A percentile compares a stretch with the other conserved stretches of the same genome.
These are phyloP conservation scores for Pelvicachromis taeniatus DNA, from an alignment of 2,113 vertebrate genomes.

Conservation along the genomic window DNA sequence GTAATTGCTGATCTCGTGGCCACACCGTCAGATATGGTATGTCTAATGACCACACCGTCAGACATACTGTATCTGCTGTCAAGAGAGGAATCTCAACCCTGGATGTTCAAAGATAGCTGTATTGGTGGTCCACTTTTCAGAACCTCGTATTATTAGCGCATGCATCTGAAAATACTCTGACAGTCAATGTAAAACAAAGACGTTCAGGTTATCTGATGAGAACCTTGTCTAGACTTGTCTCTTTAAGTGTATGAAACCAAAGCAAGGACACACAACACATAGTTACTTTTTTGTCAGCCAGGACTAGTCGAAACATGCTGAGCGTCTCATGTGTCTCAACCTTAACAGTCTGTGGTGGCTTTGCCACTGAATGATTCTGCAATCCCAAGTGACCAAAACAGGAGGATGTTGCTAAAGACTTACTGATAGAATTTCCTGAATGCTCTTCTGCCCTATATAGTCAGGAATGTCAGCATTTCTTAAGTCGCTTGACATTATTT, in stretches of 20 bases:
- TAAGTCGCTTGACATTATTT: not conserved
- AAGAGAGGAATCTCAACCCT: not conserved
- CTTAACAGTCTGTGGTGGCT: not conserved
- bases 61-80: not conserved
- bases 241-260: not conserved
- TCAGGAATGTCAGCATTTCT: not conserved
- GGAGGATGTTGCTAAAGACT: constrained; percentile 21
- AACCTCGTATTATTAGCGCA: not conserved
- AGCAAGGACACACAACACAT: not conserved
- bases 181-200: not conserved
- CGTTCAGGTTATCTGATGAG: not conserved
- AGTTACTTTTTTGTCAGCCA: not conserved
- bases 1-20: constrained; percentile 25
- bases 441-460: not conserved
- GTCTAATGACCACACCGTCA: not conserved
- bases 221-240: constrained; percentile 24
- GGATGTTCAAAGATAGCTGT: not conserved
- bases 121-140: not conserved
- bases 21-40: not conserved
- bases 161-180: not conserved
- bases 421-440: constrained; percentile 29
- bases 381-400: not conserved
- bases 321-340: not conserved
- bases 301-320: constrained; percentile 24
- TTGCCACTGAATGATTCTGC: not conserved